Evolutionary conservation across 2,888 invertebrate species (phyloP).

Genomic region (Agriopis leucophaearia): DNA sequence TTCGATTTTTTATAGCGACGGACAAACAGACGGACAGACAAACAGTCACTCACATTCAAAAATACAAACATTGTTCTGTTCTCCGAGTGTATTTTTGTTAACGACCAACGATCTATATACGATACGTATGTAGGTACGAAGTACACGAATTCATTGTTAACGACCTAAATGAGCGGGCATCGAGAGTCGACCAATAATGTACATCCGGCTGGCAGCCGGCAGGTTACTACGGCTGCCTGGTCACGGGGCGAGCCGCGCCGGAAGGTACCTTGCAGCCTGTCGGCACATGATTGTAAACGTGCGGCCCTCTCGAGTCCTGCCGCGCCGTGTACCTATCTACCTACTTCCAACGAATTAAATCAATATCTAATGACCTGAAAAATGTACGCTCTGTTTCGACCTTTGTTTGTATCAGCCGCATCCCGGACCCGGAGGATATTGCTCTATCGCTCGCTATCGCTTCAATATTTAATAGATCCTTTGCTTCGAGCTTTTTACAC

Average conservation of each 20-base stretch:
- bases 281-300: constrained; percentile 34
- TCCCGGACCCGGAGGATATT: constrained; percentile 15
- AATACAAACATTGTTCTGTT: too few relatives aligned
- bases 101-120: too few relatives aligned
- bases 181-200: too few relatives aligned
- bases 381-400: constrained; percentile 8
- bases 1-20: too few relatives aligned
- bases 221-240: not conserved
- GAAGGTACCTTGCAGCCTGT: not conserved
- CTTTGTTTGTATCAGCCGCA: not conserved
- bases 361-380: constrained; percentile 28
- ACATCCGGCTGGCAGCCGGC: too few relatives aligned
- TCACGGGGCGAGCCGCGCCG: not conserved
- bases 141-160: too few relatives aligned
- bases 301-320: constrained; percentile 3
- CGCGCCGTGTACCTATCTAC: not conserved
- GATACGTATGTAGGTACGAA: too few relatives aligned
- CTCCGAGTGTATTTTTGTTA: too few relatives aligned
- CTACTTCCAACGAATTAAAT: constrained; percentile 9
- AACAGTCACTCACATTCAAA: too few relatives aligned
- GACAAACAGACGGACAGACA: too few relatives aligned
- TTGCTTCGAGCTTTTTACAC: not conserved
- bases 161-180: too few relatives aligned
- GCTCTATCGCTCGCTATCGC: constrained; percentile 18
- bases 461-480: constrained; percentile 5